Evolutionary conservation across 2,797 vertebrate genomes (phyloP).

Genomic region (Crenichthys baileyi): DNA sequence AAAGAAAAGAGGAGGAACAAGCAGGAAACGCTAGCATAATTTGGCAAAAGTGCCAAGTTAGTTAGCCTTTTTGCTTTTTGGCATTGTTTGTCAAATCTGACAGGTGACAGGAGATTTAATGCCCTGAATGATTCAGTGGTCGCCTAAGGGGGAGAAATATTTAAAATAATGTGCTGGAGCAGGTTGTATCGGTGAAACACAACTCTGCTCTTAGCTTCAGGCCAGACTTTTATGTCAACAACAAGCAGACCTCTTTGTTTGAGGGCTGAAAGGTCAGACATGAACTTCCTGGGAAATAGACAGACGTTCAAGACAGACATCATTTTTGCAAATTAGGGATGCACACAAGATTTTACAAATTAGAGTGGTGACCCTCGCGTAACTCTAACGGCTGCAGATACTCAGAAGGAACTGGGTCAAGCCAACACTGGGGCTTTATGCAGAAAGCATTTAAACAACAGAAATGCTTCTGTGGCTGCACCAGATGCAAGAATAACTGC

Average conservation of each 20-base stretch:
- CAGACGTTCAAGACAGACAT: conserved; percentile 26
- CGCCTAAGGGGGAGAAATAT: conserved; percentile 40
- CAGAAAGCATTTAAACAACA: conserved; percentile 21
- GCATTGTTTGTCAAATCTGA: conserved; percentile 18
- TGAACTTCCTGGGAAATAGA: conserved; percentile 53
- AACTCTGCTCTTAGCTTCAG: conserved; percentile 11
- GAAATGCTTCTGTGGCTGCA: conserved; percentile 13
- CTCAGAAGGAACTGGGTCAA: conserved; percentile 30
- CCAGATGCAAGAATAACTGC: conserved; percentile 5
- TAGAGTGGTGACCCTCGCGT: conserved; percentile 32
- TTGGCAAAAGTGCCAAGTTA: neutral
- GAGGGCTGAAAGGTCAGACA: conserved; percentile 44
- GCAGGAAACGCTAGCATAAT: neutral
- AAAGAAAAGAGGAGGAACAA: neutral
- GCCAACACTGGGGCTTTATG: conserved; percentile 8
- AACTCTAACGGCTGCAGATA: conserved; percentile 15
- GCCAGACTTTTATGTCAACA: conserved; percentile 30
- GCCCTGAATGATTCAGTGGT: conserved; percentile 26
- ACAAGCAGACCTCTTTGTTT: conserved; percentile 33
- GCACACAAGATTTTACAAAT: conserved; percentile 30
- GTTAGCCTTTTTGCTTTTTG: conserved; percentile 2
- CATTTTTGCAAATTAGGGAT: conserved; percentile 6
- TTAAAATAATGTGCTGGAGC: conserved; percentile 3
- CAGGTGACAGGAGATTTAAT: conserved; percentile 26
- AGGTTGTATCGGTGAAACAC: neutral